These are phyloP conservation scores for Lithophane ornitopus DNA, from an alignment of 2,888 invertebrate genomes.

Conservation along the genomic window DNA sequence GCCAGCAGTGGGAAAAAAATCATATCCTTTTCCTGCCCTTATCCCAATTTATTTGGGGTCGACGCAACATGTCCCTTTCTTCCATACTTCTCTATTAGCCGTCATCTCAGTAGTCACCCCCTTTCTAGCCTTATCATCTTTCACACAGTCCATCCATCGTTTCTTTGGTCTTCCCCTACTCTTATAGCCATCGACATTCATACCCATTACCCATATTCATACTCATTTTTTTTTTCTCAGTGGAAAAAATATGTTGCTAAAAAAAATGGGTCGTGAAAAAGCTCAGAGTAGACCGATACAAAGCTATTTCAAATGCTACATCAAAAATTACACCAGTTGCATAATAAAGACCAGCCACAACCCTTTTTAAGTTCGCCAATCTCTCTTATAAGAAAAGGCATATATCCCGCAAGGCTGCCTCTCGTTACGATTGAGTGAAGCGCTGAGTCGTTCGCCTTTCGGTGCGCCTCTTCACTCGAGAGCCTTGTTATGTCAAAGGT, in stretches of 20 bases:
- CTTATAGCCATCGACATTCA: no score
- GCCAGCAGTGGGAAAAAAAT: no score
- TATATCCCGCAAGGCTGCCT: conserved; percentile 7
- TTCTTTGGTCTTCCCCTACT: no score
- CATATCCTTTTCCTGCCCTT: no score
- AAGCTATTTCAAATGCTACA: accelerated
- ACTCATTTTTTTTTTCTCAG: no score
- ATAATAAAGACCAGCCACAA: neutral
- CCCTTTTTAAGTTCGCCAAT: conserved; percentile 13
- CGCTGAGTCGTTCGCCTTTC: conserved; percentile 22
- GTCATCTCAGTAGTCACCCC: no score
- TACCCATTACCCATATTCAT: no score
- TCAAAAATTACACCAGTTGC: conserved; percentile 6
- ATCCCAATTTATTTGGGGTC: no score
- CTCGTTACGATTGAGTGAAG: conserved; percentile 44
- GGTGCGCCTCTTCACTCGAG: conserved; percentile 20
- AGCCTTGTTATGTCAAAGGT: conserved; percentile 55
- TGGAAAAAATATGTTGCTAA: neutral
- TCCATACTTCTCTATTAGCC: no score
- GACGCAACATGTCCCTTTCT: no score
- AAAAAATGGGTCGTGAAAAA: neutral
- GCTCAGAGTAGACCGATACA: neutral
- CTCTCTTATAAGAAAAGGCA: conserved; percentile 22
- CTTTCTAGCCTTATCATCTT: no score
- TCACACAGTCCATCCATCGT: no score